A percentile compares a stretch with the other conserved stretches of the same genome.
phyloP scores from a whole-genome alignment of 2,888 invertebrate genomes.

The Apoderus coryli region DNA sequence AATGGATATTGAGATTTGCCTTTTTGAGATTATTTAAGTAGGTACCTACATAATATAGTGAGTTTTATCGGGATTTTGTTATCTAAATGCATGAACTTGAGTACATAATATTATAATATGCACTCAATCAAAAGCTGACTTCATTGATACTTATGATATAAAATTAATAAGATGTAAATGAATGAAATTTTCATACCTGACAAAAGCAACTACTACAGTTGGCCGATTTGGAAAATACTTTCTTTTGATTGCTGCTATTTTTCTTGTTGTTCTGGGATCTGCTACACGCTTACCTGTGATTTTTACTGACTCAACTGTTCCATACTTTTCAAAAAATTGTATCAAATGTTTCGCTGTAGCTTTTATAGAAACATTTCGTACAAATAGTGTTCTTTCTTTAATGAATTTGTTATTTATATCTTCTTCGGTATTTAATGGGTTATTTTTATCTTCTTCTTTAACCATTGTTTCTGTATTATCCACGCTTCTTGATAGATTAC shows the following conservation, averaged over 20 bases:
- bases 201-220: conserved; percentile 49
- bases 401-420: conserved; percentile 20
- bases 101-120: no score
- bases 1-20: conserved; percentile 3
- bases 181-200: conserved; percentile 38
- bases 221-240: conserved; percentile 51
- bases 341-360: conserved; percentile 42
- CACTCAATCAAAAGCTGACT: no score
- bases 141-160: no score
- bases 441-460: conserved; percentile 17
- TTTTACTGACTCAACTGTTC: conserved; percentile 50
- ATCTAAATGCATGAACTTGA: no score
- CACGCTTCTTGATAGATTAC: conserved; percentile 16
- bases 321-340: conserved; percentile 50
- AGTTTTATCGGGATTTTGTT: no score
- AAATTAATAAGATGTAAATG: no score
- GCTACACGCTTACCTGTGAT: conserved; percentile 50
- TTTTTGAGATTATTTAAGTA: no score
- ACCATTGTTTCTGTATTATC: conserved; percentile 28
- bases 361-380: conserved; percentile 56
- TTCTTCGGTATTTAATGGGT: conserved; percentile 22
- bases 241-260: conserved; percentile 49
- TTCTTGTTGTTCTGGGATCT: conserved; percentile 46
- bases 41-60: no score
- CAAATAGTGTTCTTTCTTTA: conserved; percentile 47